Evolutionary conservation across 2,888 invertebrate genomes (phyloP).

Genomic region (Zaprionus lineosus): DNA sequence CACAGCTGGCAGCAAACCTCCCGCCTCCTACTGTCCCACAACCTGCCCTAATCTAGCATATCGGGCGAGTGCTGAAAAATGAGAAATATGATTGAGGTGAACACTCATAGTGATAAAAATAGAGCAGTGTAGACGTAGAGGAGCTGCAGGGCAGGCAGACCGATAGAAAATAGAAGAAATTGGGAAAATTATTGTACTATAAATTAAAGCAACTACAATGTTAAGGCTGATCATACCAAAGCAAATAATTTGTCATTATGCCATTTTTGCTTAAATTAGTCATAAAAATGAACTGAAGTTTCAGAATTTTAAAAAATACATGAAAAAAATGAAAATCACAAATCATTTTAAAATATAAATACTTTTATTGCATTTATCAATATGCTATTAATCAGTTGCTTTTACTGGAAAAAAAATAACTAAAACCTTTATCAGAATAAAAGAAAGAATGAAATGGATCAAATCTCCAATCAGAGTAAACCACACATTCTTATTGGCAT

Average conservation of each 20-base stretch:
- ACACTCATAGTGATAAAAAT: conserved; percentile 72
- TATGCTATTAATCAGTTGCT: no score
- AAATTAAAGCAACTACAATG: conserved; percentile 44
- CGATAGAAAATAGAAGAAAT: conserved; percentile 33
- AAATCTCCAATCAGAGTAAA: conserved; percentile 1
- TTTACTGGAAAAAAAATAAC: no score
- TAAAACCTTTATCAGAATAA: no score
- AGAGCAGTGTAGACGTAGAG: conserved; percentile 46
- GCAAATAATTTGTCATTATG: conserved; percentile 36
- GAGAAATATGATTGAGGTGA: conserved; percentile 75
- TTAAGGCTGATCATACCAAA: conserved; percentile 31
- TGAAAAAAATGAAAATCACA: no score
- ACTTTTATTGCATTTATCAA: no score
- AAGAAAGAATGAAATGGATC: no score
- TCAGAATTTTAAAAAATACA: no score
- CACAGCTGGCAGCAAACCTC: conserved; percentile 31
- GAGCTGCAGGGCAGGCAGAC: conserved; percentile 11
- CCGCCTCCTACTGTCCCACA: not conserved
- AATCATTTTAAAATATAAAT: no score
- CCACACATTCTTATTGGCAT: not conserved
- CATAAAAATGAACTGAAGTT: no score
- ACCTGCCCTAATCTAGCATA: conserved; percentile 29
- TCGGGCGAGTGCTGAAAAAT: conserved; percentile 64
- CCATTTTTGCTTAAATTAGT: no score
- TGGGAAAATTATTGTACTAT: conserved; percentile 66